A percentile compares a stretch with the other conserved stretches of the same genome.
These are phyloP conservation scores for Atta colombica DNA, from an alignment of 1,140 invertebrate species.

Conservation along the genomic window DNA sequence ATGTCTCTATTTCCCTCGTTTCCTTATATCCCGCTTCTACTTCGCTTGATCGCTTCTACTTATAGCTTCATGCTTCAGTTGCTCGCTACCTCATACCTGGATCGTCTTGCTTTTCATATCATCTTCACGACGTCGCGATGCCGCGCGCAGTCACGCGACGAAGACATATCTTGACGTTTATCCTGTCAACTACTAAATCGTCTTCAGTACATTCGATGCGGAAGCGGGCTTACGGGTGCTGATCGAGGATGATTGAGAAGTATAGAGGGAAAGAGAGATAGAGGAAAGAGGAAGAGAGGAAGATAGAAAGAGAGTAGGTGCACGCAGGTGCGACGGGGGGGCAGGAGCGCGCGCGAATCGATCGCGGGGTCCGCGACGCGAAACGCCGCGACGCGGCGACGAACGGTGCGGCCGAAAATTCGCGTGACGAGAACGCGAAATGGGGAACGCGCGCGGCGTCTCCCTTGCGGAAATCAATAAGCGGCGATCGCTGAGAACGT, in stretches of 20 bases:
- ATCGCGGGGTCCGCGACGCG: constrained; percentile 70
- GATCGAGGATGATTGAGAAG: constrained; percentile 37
- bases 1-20: neutral
- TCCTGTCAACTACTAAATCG: constrained; percentile 39
- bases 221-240: neutral
- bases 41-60: constrained; percentile 1
- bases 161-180: constrained; percentile 42
- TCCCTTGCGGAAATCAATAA: constrained; percentile 79
- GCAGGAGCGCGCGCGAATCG: constrained; percentile 74
- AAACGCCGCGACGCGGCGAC: constrained; percentile 71
- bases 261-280: neutral
- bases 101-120: constrained; percentile 25
- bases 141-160: constrained; percentile 18
- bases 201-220: constrained; percentile 16
- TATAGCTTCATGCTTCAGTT: constrained; percentile 3
- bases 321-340: constrained; percentile 70
- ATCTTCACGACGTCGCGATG: neutral
- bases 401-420: constrained; percentile 76
- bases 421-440: constrained; percentile 74
- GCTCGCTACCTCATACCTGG: constrained; percentile 25
- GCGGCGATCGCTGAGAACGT: constrained; percentile 72
- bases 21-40: neutral
- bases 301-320: constrained; percentile 27
- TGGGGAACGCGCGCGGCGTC: constrained; percentile 56
- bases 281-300: constrained; percentile 16